Base-by-base conservation (phyloP, 1,140 invertebrate species). In the Antheraea pernyi region DNA sequence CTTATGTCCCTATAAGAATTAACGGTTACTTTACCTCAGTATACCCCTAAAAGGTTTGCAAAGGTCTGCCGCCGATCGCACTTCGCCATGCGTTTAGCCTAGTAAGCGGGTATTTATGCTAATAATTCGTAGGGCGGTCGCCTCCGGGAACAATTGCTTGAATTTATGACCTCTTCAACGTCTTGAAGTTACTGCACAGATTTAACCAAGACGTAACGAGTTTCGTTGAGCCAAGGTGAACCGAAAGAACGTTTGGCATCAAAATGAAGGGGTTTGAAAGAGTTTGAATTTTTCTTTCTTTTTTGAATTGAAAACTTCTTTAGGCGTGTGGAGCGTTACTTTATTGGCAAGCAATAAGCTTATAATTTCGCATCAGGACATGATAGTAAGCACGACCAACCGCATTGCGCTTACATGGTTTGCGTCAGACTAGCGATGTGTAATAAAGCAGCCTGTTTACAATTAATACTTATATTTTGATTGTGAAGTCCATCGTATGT, bases 81-180 rank as follows among this genome's bases (percentile, higher is more conserved):
- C 11, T 53, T 13, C 39, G 39, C 46, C 46, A 53, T 53, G 69
- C 77, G 76, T 66, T 75, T 66, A 67, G 81, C 79, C 58, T 83
- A 78, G 74, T 77, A 83, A 81, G 75, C 65, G 70, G 61, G 71
- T 83, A 76, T 79, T 83, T 79, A 83, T 83, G 81, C 79, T 79
- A 83, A 83, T 79, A 75, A 69, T 42, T 62, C 58, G 60, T 60
- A 64, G 66, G 71, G 66, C 68, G 65, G 46, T 68, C 64, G 63
- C 78, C 76, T 62, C 46, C 19, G 81, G 80, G 81, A 75, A 75
- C 77, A 79, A 77, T 81, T 75, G 76, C 71, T 62, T 71, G 77
- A 78, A 83, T 83, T 83, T 81, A 83, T 79, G 77, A 69, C 72
- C 72, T 74, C 73, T 66, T 68, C 58, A 73, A 77, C 75, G 70